Base-by-base conservation (phyloP, 2,888 invertebrate genomes). In the Sarcophaga carnaria region DNA sequence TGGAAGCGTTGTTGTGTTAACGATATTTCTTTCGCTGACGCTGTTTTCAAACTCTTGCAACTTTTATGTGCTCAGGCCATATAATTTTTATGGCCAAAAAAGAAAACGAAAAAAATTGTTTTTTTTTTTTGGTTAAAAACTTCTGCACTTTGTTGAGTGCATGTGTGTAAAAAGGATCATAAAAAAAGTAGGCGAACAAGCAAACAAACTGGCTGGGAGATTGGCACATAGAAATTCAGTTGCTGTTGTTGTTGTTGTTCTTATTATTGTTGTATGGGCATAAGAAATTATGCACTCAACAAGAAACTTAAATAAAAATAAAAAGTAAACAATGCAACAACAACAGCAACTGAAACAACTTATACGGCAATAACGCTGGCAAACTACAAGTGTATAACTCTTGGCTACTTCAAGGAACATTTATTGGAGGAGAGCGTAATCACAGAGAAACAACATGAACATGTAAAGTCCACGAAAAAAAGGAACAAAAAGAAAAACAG, bases 361-460 rank as follows among this genome's bases (percentile, higher is more conserved):
- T 6, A 37, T 37, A 37, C 37, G 49, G 49, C 49, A 49, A 49
- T 14, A 14, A 54, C 54, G 54, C 54, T 54, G 54, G 54, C 54
- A 54, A 54, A 54, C 54, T 54, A 54, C 54, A 54, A 54, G 54
- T 17, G 54, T 76, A 79, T 82, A 87, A 81, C 75, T 81, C 81
- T 84, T 81, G 84, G 87, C 78, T 78, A 84, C 84, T 84, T 87
- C 70, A 81, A 82, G 78, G 81, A 87, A 81, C 84, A 84, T 81
- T 87, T 87, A 87, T 87, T 87, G 84, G 17, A 54, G 54, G 54
- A 54, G 54, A 76, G 79, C 84, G 79, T 82, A 79, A 84, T 84
- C 78, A 82, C 75, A 49, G 12, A 66, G 76, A 27, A 76, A 49
- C 64, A 62, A 72, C 72, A 60, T 72, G 60, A 37, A 27, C 60